phyloP scores from a whole-genome alignment of 2,113 vertebrate genomes.

The Gymnobelideus leadbeateri region DNA sequence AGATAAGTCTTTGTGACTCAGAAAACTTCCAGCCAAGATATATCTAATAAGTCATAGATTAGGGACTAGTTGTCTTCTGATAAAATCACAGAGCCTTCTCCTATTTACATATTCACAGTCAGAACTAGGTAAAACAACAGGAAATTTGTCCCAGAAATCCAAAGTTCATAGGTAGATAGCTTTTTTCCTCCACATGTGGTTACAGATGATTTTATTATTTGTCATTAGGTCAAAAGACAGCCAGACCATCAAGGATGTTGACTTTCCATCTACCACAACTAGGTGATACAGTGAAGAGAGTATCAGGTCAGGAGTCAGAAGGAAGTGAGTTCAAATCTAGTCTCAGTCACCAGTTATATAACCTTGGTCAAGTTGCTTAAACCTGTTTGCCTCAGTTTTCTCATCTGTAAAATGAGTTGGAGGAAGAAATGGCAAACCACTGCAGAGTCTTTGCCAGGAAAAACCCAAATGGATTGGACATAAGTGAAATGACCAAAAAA shows the following conservation, averaged over 20 bases:
- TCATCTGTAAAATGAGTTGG: not conserved
- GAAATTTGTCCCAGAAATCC: not conserved
- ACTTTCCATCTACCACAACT: not conserved
- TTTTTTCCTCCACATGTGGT: not conserved
- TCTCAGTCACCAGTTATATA: too few species aligned
- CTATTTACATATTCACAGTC: not conserved
- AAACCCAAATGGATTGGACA: not conserved
- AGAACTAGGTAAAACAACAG: not conserved
- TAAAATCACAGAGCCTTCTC: not conserved
- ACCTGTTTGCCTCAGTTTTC: not conserved
- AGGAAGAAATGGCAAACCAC: not conserved
- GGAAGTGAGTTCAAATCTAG: too few species aligned
- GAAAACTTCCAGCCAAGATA: not conserved
- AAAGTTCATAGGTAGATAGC: not conserved
- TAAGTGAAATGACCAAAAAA: not conserved
- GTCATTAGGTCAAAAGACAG: not conserved
- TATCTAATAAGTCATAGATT: not conserved
- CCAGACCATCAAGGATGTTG: not conserved
- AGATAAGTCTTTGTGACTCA: not conserved
- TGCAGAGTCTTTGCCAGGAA: not conserved
- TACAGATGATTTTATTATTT: not conserved
- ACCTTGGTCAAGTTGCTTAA: too few species aligned
- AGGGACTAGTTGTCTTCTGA: not conserved
- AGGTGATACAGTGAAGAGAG: too few species aligned
- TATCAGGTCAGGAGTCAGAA: too few species aligned